These are phyloP conservation scores for Falcunculus frontatus DNA, from an alignment of 2,113 vertebrate species.

Conservation along the genomic window DNA sequence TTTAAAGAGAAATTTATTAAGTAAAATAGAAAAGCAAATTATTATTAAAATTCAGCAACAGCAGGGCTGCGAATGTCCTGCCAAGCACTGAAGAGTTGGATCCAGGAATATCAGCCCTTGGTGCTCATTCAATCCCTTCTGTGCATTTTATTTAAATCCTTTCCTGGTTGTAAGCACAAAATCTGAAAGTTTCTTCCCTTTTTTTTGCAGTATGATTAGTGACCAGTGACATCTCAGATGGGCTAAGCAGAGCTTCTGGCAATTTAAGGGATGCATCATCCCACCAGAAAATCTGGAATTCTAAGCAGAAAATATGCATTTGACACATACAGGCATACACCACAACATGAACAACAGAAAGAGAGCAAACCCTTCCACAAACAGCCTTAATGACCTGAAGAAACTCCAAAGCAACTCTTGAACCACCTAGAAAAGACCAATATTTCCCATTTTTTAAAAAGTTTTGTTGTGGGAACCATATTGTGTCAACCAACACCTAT, in stretches of 20 bases:
- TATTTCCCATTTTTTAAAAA: not conserved
- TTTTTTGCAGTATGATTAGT: not conserved
- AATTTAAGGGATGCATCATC: not conserved
- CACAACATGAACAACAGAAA: not conserved
- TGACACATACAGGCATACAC: fast-evolving
- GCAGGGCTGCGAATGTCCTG: not conserved
- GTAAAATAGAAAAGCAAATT: not conserved
- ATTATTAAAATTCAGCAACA: not conserved
- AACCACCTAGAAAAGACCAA: not conserved
- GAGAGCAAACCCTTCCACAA: not conserved
- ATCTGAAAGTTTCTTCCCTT: not conserved
- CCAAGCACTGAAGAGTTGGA: not conserved
- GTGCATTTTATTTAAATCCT: not conserved
- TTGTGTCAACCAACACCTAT: not conserved
- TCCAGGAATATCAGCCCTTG: not conserved
- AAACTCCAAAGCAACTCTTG: not conserved
- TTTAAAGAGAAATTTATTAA: not conserved
- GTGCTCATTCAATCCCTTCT: not conserved
- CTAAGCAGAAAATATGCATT: not conserved
- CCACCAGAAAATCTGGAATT: not conserved
- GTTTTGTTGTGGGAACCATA: not conserved
- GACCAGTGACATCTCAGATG: not conserved
- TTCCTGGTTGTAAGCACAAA: not conserved
- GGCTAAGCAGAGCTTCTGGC: not conserved
- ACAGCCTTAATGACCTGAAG: not conserved